Percentiles rank a stretch among this genome's conserved stretches.
Evolutionary conservation across 2,888 invertebrate species (phyloP).

Genomic region (Dasysyrphus tricinctus): DNA sequence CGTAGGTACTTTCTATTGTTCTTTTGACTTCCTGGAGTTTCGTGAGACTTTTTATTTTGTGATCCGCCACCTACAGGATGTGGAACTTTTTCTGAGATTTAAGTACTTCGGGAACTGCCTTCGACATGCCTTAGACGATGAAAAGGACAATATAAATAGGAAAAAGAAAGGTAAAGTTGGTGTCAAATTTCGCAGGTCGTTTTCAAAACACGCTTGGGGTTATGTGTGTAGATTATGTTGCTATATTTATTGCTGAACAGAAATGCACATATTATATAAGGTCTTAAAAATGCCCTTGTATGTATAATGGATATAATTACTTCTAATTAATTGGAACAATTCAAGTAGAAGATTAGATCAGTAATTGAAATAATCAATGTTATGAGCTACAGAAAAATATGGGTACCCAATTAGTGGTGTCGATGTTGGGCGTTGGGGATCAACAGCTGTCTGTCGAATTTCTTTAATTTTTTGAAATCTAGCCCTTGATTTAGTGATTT

Average conservation of each 20-base stretch:
- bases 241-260: conserved; percentile 24
- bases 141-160: conserved; percentile 4
- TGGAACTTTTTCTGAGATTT: conserved; percentile 61
- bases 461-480: too few species aligned
- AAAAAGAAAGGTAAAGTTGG: conserved; percentile 43
- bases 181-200: conserved; percentile 47
- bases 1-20: conserved; percentile 64
- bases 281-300: not conserved
- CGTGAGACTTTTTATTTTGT: not conserved
- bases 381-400: too few species aligned
- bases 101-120: conserved; percentile 70
- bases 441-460: too few species aligned
- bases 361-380: too few species aligned
- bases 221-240: conserved; percentile 21
- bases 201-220: not conserved
- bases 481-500: too few species aligned
- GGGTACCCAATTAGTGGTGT: too few species aligned
- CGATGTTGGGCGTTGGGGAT: too few species aligned
- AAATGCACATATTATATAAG: not conserved
- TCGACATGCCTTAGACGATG: conserved; percentile 28
- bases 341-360: not conserved
- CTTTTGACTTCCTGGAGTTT: conserved; percentile 54
- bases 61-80: conserved; percentile 33
- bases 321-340: not conserved
- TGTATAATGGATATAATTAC: not conserved